Evolutionary conservation across 2,113 vertebrate species (phyloP).

Genomic region (Phasianus colchicus): DNA sequence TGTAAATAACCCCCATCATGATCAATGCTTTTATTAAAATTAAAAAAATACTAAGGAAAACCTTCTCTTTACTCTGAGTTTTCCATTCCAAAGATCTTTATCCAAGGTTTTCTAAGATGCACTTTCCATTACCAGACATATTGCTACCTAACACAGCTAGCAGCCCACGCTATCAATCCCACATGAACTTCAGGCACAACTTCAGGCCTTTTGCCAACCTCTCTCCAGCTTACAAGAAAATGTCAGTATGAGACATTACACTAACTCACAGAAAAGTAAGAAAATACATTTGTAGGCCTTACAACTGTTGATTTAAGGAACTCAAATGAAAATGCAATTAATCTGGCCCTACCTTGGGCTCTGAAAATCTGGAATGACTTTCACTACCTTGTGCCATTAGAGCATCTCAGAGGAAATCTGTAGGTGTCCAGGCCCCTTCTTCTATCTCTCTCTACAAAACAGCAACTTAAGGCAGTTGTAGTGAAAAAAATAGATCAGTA

Average conservation of each 20-base stretch:
- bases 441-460: background rate
- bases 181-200: background rate
- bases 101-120: background rate
- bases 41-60: background rate
- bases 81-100: background rate
- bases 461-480: background rate
- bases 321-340: background rate
- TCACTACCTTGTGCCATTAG: background rate
- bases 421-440: background rate
- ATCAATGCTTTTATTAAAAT: background rate
- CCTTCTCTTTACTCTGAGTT: background rate
- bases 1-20: too few species aligned
- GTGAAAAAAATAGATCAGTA: background rate
- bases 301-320: background rate
- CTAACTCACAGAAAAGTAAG: background rate
- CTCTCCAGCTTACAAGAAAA: background rate
- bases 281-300: background rate
- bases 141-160: background rate
- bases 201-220: background rate
- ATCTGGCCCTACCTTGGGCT: background rate
- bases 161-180: background rate
- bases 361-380: conserved; percentile 11
- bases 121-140: background rate
- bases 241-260: background rate
- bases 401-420: background rate